phyloP scores from a whole-genome alignment of 2,888 invertebrate genomes.

The Eumerus sabulonum region DNA sequence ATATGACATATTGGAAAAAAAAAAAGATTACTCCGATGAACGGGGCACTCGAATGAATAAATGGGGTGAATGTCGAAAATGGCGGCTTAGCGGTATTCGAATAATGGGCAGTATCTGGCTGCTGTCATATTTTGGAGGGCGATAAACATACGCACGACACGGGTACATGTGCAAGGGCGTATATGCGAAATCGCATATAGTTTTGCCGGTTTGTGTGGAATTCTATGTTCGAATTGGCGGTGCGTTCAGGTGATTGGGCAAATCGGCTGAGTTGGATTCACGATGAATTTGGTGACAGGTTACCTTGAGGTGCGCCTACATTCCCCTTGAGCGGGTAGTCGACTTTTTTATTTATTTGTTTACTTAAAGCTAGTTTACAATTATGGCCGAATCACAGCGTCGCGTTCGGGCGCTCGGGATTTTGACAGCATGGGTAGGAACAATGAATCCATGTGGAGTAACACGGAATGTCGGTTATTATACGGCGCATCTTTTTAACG shows the following conservation, averaged over 20 bases:
- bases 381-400: no score
- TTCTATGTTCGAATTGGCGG: constrained; percentile 12
- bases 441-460: no score
- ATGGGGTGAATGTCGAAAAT: constrained; percentile 64
- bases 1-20: constrained; percentile 66
- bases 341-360: no score
- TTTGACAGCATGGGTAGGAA: no score
- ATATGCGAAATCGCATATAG: constrained; percentile 3
- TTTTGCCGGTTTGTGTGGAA: constrained; percentile 18
- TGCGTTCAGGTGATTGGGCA: constrained; percentile 6
- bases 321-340: no score
- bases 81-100: constrained; percentile 62
- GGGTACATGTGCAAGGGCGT: neutral
- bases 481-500: no score
- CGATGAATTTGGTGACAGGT: no score
- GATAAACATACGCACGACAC: neutral
- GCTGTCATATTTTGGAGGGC: constrained; percentile 51
- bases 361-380: no score
- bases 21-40: constrained; percentile 56
- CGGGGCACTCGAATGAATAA: constrained; percentile 55
- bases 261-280: neutral
- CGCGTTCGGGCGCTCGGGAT: no score
- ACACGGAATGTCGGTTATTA: no score
- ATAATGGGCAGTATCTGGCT: constrained; percentile 5
- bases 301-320: no score